Conservation (phyloP, 2,888 invertebrate species). For the Sphinx pinastri region DNA sequence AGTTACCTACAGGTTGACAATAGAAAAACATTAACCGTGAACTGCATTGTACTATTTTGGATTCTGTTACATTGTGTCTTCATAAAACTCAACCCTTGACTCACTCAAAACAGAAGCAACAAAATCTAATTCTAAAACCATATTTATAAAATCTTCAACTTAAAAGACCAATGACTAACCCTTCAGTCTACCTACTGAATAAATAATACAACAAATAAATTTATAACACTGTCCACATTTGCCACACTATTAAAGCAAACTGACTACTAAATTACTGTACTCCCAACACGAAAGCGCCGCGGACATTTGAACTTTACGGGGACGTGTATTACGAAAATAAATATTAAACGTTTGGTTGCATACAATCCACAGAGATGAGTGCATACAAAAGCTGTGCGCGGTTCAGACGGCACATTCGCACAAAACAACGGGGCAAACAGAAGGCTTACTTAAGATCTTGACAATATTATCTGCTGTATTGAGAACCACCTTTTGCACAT, state of each 20-base stretch:
- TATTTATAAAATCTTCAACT: background rate
- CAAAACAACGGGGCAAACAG: constrained; percentile 14
- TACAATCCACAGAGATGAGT: constrained; percentile 51
- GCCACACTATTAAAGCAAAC: constrained; percentile 26
- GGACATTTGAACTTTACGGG: constrained; percentile 46
- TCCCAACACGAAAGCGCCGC: constrained; percentile 21
- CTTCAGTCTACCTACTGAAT: constrained; percentile 9
- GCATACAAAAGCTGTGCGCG: constrained; percentile 48
- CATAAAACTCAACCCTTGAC: background rate
- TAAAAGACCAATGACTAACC: constrained; percentile 18
- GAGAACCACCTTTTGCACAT: too few species aligned
- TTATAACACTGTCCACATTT: constrained; percentile 26
- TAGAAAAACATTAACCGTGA: background rate
- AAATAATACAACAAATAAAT: constrained; percentile 24
- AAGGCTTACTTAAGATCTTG: constrained; percentile 7
- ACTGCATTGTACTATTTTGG: too few species aligned
- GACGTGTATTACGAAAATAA: constrained; percentile 51
- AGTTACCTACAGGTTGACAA: background rate
- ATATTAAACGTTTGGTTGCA: constrained; percentile 51
- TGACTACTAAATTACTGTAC: constrained; percentile 25
- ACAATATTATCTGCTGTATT: too few species aligned
- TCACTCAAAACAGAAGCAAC: background rate
- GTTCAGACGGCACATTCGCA: constrained; percentile 40
- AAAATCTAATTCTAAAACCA: background rate
- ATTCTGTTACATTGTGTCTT: background rate